These are phyloP conservation scores for Rhincodon typus DNA, from an alignment of 2,797 vertebrate genomes.

Conservation along the genomic window DNA sequence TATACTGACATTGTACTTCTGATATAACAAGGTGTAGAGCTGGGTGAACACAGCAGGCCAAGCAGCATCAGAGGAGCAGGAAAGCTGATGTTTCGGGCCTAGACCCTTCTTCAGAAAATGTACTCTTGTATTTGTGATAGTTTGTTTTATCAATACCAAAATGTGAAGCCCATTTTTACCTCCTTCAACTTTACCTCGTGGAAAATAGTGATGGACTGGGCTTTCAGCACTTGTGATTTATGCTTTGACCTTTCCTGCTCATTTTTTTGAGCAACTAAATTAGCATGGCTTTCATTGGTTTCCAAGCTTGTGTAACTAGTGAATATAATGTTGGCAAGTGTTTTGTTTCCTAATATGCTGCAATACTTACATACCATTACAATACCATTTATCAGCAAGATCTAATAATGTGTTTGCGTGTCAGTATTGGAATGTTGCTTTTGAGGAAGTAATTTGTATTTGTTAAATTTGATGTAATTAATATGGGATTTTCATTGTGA, in stretches of 20 bases:
- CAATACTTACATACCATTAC: not conserved
- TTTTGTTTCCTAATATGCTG: not conserved
- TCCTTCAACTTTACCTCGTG: not conserved
- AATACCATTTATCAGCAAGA: not conserved
- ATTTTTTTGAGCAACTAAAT: not conserved
- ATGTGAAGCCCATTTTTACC: not conserved
- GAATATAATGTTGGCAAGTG: not conserved
- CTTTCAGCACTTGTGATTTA: not conserved
- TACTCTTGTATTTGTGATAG: not conserved
- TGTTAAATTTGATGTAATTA: not conserved
- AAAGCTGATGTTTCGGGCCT: too few relatives aligned
- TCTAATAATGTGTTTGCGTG: not conserved
- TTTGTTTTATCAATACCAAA: not conserved
- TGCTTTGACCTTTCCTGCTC: not conserved
- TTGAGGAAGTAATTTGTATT: not conserved
- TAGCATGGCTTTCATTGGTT: not conserved
- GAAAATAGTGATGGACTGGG: not conserved
- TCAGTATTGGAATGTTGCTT: not conserved
- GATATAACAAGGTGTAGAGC: not conserved
- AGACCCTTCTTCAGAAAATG: too few relatives aligned
- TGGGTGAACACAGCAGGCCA: too few relatives aligned
- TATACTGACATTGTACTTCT: not conserved
- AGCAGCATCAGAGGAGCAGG: too few relatives aligned
- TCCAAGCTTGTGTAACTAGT: not conserved
- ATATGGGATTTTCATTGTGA: not conserved